phyloP scores from a whole-genome alignment of 2,888 invertebrate species.

The Eupithecia tripunctaria region DNA sequence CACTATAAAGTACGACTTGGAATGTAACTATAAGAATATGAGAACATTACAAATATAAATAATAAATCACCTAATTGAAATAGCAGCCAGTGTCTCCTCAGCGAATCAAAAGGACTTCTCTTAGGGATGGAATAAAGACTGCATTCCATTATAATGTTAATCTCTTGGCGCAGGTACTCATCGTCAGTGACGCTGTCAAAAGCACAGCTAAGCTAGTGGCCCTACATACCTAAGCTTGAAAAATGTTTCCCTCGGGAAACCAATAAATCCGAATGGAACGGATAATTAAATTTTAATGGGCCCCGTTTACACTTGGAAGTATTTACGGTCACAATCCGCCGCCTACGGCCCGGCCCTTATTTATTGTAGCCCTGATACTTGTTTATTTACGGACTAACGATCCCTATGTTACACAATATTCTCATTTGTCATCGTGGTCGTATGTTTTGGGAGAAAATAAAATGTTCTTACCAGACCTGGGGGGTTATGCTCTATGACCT shows the following conservation, averaged over 20 bases:
- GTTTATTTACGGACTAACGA: conserved; percentile 42
- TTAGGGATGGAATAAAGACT: not conserved
- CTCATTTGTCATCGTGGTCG: conserved; percentile 43
- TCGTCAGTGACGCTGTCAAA: not conserved
- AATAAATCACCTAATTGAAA: too few species aligned
- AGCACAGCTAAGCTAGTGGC: conserved; percentile 14
- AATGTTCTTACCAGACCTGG: conserved; percentile 14
- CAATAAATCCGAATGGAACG: conserved; percentile 70
- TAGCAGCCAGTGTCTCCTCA: too few species aligned
- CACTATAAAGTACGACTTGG: too few species aligned
- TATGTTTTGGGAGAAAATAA: conserved; percentile 25
- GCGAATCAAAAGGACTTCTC: too few species aligned
- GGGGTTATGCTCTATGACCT: too few species aligned
- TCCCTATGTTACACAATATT: conserved; percentile 26
- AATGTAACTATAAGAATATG: too few species aligned
- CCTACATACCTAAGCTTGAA: conserved; percentile 29
- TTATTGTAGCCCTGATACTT: conserved; percentile 52
- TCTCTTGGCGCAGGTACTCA: conserved; percentile 1
- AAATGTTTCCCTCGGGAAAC: conserved; percentile 62
- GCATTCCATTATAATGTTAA: not conserved
- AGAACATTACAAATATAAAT: too few species aligned
- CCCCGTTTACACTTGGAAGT: conserved; percentile 60
- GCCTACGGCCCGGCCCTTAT: conserved; percentile 60
- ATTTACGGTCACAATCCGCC: conserved; percentile 66
- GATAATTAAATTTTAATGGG: conserved; percentile 74